Conservation (phyloP, 2,113 vertebrate species). For the Neodon shergylaensis region DNA sequence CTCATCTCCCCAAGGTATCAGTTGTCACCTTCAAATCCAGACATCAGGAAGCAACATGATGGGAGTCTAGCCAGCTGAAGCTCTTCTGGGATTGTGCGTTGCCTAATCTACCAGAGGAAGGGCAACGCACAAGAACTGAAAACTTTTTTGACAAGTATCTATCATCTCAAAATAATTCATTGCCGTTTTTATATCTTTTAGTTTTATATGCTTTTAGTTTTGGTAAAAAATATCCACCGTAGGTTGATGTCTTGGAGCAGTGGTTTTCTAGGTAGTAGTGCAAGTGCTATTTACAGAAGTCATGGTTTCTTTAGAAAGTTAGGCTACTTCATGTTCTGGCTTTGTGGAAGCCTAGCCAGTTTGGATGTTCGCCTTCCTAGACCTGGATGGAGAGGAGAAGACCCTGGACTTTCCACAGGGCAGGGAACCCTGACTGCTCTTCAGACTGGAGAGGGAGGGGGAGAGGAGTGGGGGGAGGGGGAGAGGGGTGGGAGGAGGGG, state of each 20-base stretch:
- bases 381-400: too few species aligned
- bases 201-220: not conserved
- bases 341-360: too few species aligned
- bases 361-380: too few species aligned
- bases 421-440: too few species aligned
- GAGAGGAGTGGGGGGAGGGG: too few species aligned
- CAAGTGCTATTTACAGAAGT: not conserved
- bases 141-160: not conserved
- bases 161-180: not conserved
- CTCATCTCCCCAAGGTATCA: not conserved
- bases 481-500: too few species aligned
- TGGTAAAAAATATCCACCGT: not conserved
- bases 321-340: too few species aligned
- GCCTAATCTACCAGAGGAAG: too few species aligned
- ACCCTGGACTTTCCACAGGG: too few species aligned
- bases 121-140: not conserved
- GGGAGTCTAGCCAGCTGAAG: not conserved
- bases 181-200: not conserved
- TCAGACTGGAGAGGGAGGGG: too few species aligned
- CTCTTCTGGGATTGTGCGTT: not conserved
- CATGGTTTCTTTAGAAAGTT: not conserved
- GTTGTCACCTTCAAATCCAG: not conserved
- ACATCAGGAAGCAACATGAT: accelerated
- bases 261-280: not conserved
- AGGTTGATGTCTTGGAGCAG: not conserved